phyloP scores from a whole-genome alignment of 1,140 invertebrate species.

The Nephotettix cincticeps region DNA sequence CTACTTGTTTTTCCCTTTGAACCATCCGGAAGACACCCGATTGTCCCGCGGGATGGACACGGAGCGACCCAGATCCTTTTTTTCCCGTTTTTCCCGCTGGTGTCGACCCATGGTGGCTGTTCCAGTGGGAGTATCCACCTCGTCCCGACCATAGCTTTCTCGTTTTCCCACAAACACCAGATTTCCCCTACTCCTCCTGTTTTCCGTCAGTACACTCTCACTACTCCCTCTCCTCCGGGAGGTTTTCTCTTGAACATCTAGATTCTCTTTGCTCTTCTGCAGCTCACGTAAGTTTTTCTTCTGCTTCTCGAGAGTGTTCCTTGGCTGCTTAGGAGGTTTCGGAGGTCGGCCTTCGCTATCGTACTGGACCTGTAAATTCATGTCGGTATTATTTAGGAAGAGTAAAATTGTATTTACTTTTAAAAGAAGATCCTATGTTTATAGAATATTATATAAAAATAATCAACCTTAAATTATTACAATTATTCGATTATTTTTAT shows the following conservation, averaged over 20 bases:
- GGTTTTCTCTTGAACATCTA: not conserved
- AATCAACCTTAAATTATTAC: no score
- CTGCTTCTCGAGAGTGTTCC: not conserved
- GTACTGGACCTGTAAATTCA: slow-evolving; percentile 56
- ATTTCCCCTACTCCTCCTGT: not conserved
- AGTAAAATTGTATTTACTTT: no score
- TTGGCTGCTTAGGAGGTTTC: slow-evolving; percentile 21
- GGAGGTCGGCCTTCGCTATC: slow-evolving; percentile 42
- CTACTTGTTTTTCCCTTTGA: slow-evolving; percentile 56
- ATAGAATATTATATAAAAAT: no score
- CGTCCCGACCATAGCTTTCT: not conserved
- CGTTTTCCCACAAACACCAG: slow-evolving; percentile 19
- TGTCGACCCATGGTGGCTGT: not conserved
- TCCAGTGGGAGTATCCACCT: not conserved
- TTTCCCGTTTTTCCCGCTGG: not conserved
- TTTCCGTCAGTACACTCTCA: not conserved
- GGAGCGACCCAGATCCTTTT: slow-evolving; percentile 52
- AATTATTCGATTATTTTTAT: no score
- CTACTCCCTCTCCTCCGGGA: not conserved
- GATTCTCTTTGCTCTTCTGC: slow-evolving; percentile 20
- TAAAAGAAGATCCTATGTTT: no score
- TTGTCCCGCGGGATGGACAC: slow-evolving; percentile 67
- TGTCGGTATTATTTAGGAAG: no score
- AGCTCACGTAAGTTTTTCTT: not conserved
- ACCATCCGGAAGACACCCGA: slow-evolving; percentile 69